A percentile compares a stretch with the other conserved stretches of the same genome.
Conservation (phyloP, 2,888 invertebrate genomes). For the Proisotoma minuta region DNA sequence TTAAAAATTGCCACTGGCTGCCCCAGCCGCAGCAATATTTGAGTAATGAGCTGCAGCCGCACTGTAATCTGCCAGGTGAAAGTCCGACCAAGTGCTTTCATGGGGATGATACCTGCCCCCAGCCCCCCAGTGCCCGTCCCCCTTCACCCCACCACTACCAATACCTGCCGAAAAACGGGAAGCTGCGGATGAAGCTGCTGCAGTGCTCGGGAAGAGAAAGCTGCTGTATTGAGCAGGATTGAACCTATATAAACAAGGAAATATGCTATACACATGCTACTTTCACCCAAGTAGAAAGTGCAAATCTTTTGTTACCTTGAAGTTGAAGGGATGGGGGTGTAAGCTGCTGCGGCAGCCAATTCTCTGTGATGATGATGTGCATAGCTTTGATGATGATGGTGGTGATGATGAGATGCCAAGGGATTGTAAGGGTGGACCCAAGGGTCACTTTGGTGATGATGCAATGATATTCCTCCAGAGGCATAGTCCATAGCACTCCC, state of each 20-base stretch:
- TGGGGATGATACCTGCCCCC: conserved; percentile 41
- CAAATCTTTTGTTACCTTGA: conserved; percentile 29
- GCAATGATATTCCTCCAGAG: conserved; percentile 32
- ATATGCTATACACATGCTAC: too few relatives aligned
- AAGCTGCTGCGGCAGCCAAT: conserved; percentile 29
- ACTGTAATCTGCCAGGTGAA: conserved; percentile 38
- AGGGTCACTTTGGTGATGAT: conserved; percentile 51
- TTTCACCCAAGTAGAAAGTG: too few relatives aligned
- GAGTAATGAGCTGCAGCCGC: conserved; percentile 40
- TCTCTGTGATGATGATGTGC: conserved; percentile 30
- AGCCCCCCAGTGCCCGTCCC: conserved; percentile 29
- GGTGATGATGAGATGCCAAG: conserved; percentile 60
- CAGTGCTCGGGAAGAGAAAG: conserved; percentile 43
- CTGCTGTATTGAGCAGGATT: conserved; percentile 47
- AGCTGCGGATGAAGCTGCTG: conserved; percentile 43
- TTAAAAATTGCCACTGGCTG: conserved; percentile 26
- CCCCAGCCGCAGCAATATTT: conserved; percentile 40
- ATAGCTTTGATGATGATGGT: conserved; percentile 36
- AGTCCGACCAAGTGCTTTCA: conserved; percentile 33
- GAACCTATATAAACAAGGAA: conserved; percentile 37
- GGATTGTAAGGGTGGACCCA: conserved; percentile 65
- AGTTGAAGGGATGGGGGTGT: conserved; percentile 39
- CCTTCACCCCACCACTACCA: conserved; percentile 39
- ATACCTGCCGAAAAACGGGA: conserved; percentile 44
- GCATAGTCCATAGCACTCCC: conserved; percentile 47